phyloP scores from a whole-genome alignment of 1,140 invertebrate species.

The Drosophila teissieri region DNA sequence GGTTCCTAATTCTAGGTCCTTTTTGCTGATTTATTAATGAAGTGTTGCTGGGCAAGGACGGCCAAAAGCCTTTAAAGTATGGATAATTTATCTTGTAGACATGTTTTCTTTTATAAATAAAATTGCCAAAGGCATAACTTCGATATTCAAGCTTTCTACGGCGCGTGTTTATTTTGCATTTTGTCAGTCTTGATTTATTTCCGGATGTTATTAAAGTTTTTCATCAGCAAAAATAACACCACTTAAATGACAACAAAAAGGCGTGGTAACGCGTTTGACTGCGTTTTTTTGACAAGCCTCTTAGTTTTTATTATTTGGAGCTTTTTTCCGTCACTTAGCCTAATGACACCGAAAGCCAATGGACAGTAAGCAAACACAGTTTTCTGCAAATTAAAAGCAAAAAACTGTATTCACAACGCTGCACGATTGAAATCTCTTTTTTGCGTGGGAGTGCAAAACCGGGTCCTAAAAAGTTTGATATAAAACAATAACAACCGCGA shows the following conservation, averaged over 20 bases:
- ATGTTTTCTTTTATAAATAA: no score
- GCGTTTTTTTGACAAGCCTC: constrained; percentile 50
- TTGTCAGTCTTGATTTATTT: constrained; percentile 16
- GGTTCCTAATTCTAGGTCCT: constrained; percentile 18
- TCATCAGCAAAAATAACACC: constrained; percentile 11
- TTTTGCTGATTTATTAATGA: constrained; percentile 63
- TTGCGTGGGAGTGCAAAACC: constrained; percentile 16
- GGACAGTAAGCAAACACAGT: constrained; percentile 30
- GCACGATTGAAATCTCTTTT: constrained; percentile 1
- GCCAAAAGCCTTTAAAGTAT: no score
- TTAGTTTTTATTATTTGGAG: no score
- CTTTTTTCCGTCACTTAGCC: constrained; percentile 44
- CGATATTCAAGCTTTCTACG: neutral
- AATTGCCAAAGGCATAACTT: no score
- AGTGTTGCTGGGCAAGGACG: no score
- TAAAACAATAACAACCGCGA: neutral
- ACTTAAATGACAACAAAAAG: constrained; percentile 46
- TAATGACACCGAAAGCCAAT: constrained; percentile 21
- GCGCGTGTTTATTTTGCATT: constrained; percentile 16
- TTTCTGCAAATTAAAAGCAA: constrained; percentile 20
- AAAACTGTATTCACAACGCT: constrained; percentile 14
- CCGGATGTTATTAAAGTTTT: constrained; percentile 2
- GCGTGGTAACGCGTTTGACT: constrained; percentile 64
- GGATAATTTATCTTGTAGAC: no score
- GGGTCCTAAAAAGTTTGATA: neutral